Base-by-base conservation (phyloP, 2,888 invertebrate genomes). In the Nemapogon koenigi region DNA sequence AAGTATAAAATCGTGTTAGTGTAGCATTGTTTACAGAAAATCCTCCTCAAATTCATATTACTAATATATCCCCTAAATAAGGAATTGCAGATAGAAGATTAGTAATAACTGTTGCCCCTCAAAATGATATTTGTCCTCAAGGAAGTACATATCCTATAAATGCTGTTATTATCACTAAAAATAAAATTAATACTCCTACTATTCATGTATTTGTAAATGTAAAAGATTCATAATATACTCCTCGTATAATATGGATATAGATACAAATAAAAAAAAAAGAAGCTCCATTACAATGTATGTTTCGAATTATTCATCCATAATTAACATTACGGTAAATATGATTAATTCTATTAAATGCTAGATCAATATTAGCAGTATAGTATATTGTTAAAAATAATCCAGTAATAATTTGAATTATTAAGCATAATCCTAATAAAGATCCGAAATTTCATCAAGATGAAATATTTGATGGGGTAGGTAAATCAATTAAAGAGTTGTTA, bases 71-170 rank as follows among this genome's bases (percentile, higher is more conserved):
- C 10, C 88, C 89, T 67, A 89, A 51, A 47, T 84, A 87, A 0
- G 89, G 89, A 7, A 90, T 82, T 2, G 87, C 87, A 0, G 89
- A 89, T 43, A 90, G 43, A 50, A 90, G 50, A 55, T 88, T 89
- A 19, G 87, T 88, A 83, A 89, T 89, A n/a, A 90, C 88, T 26
- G 88, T 89, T 0, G 89, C 88, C 2, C 88, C 88, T 82, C 89
- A 90, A 60, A 87, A 90, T 1, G 88, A 89, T 83, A 90, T 90
- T 86, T 90, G 89, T 4, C 89, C 89, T 67, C 89, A 89, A 1
- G 88, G 88, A 52, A 89, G 46, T 0, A 90, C 87, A 75, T 91
- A 91, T 0, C 89, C 90, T 79, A 90, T 70, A 62, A 91, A 91
- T 15, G 88, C 88, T 33, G 88, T 86, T 54, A 67, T 84, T 83